A percentile compares a stretch with the other conserved stretches of the same genome.
These are phyloP conservation scores for Corella eumyota DNA, from an alignment of 23 tunicate species.

Conservation along the genomic window DNA sequence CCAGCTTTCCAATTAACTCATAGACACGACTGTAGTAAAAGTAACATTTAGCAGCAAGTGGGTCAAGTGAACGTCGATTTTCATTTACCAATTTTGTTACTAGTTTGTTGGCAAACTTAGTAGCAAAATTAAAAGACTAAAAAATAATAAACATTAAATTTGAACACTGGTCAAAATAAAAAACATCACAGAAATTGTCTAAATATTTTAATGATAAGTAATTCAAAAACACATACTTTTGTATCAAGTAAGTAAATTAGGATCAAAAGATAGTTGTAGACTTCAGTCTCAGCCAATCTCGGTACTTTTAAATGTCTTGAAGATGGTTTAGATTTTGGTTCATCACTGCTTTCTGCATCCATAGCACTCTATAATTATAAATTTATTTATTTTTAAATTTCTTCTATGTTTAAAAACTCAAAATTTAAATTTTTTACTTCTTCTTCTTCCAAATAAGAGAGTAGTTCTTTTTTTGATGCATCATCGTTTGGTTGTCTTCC, in stretches of 20 bases:
- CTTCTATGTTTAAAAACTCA: neutral
- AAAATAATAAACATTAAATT: too few relatives aligned
- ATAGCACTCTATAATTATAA: neutral
- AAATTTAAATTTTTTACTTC: neutral
- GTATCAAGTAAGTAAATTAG: conserved; percentile 74
- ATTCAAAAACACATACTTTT: conserved; percentile 19
- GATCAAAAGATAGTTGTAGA: conserved; percentile 57
- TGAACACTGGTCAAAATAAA: neutral
- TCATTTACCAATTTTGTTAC: conserved; percentile 62
- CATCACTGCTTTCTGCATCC: neutral
- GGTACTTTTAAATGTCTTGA: conserved; percentile 64
- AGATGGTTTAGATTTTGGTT: conserved; percentile 29
- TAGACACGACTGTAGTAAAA: conserved; percentile 94
- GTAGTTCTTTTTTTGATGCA: conserved; percentile 29
- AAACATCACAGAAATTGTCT: neutral
- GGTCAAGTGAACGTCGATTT: conserved; percentile 87
- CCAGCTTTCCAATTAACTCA: conserved; percentile 56
- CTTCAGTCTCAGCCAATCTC: conserved; percentile 76
- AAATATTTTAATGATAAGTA: neutral
- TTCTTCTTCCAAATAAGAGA: conserved; percentile 40
- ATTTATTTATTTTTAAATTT: neutral
- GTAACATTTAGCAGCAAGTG: conserved; percentile 82
- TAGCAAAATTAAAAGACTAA: conserved; percentile 19
- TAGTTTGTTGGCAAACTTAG: conserved; percentile 40
- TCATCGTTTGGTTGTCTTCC: conserved; percentile 62